Evolutionary conservation across 2,113 vertebrate species (phyloP).

Genomic region (Amphilophus citrinellus): DNA sequence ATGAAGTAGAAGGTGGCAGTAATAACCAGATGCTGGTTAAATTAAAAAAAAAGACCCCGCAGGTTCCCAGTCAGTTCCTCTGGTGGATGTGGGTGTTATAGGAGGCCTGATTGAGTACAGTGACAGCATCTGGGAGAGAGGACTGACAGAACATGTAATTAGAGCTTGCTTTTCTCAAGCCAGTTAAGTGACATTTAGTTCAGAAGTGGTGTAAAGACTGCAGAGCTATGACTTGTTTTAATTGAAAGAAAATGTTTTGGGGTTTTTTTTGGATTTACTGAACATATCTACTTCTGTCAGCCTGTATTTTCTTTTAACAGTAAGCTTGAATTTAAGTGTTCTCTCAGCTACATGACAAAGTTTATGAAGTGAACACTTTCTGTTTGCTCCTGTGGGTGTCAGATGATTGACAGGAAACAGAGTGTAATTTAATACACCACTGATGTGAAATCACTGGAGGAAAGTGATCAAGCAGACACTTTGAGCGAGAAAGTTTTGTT

Average conservation of each 20-base stretch:
- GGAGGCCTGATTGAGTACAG: conserved; percentile 26
- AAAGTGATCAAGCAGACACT: background rate
- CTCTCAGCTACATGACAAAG: background rate
- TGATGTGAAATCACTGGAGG: background rate
- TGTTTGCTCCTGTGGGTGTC: background rate
- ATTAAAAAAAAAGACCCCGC: background rate
- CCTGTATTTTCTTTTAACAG: background rate
- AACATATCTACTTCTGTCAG: background rate
- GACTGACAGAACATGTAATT: conserved; percentile 41
- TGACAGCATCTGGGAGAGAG: conserved; percentile 14
- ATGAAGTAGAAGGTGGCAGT: background rate
- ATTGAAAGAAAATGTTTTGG: background rate
- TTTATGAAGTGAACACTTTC: background rate
- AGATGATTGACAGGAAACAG: conserved; percentile 13
- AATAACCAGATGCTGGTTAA: background rate
- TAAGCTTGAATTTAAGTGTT: background rate
- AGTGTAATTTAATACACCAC: background rate
- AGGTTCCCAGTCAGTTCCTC: background rate
- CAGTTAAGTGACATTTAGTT: conserved; percentile 26
- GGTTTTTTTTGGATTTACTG: background rate
- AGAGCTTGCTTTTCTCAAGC: conserved; percentile 10
- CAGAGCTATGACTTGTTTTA: conserved; percentile 8
- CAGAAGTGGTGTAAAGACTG: background rate
- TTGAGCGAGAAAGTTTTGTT: background rate
- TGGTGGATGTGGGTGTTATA: conserved; percentile 21